A percentile compares a stretch with the other conserved stretches of the same genome.
phyloP scores from a whole-genome alignment of 2,113 vertebrate genomes.

The Galbula dea region DNA sequence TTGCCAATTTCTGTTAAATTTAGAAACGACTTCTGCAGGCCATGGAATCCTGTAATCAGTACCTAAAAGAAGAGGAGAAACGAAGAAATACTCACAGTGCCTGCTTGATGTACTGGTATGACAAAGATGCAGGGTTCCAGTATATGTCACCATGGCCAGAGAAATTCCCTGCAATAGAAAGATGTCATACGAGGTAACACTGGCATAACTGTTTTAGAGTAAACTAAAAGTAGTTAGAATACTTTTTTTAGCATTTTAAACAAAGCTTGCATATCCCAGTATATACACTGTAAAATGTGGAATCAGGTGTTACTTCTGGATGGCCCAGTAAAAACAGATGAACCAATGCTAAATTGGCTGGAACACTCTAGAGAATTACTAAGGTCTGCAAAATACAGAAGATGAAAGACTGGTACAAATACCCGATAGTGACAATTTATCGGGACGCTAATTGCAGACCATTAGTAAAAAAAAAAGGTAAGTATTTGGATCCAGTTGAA shows the following conservation, averaged over 20 bases:
- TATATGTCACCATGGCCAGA: slow-evolving; percentile 84
- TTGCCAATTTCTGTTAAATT: background rate
- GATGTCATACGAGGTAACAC: slow-evolving; percentile 82
- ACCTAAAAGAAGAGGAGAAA: slow-evolving; percentile 82
- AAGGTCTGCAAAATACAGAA: background rate
- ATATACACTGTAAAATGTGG: background rate
- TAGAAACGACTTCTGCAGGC: slow-evolving; percentile 89
- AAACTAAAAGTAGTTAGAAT: background rate
- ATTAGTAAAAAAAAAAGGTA: background rate
- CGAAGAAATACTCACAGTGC: slow-evolving; percentile 88
- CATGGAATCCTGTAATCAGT: slow-evolving; percentile 84
- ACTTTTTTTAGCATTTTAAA: background rate
- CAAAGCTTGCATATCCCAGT: background rate
- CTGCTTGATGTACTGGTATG: slow-evolving; percentile 84
- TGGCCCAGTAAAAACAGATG: background rate
- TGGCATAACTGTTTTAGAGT: background rate
- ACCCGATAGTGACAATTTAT: background rate
- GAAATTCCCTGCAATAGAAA: slow-evolving; percentile 83
- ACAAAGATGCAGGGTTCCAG: slow-evolving; percentile 75
- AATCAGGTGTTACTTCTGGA: background rate
- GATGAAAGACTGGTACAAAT: background rate
- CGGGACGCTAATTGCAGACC: background rate
- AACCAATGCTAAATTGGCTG: background rate
- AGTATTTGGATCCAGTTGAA: background rate
- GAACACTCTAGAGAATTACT: background rate